A percentile compares a stretch with the other conserved stretches of the same genome.
Evolutionary conservation across 2,113 vertebrate species (phyloP).

Genomic region (Phrynocephalus versicolor): DNA sequence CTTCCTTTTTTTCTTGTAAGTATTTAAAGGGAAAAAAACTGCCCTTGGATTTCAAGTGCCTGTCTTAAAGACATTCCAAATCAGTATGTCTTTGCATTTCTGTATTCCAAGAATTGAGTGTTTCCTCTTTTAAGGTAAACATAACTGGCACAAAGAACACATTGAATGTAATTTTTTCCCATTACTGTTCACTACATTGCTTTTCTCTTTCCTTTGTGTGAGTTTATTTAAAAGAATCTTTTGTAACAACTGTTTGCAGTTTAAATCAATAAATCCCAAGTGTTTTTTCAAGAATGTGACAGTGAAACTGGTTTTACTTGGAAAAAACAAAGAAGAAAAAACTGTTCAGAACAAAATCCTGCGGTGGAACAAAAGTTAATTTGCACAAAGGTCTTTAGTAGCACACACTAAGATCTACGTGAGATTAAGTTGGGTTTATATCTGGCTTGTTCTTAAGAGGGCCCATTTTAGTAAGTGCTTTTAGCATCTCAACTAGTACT

Average conservation of each 20-base stretch:
- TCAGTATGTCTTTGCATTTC: conserved; percentile 81
- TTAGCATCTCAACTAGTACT: background rate
- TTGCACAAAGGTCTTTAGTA: background rate
- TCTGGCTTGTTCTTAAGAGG: background rate
- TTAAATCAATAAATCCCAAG: conserved; percentile 99
- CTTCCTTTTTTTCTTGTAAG: conserved; percentile 71
- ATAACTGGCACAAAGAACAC: conserved; percentile 91
- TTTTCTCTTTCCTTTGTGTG: conserved; percentile 86
- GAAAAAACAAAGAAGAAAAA: conserved; percentile 5
- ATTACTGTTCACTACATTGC: conserved; percentile 92
- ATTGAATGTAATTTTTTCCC: conserved; percentile 95
- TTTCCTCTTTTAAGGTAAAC: conserved; percentile 83
- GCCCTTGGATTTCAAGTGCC: conserved; percentile 85
- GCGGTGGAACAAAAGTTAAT: background rate
- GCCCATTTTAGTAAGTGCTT: background rate
- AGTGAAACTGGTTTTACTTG: conserved; percentile 70
- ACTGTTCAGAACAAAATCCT: conserved; percentile 24
- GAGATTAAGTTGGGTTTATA: background rate
- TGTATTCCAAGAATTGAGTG: conserved; percentile 81
- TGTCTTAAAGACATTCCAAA: conserved; percentile 95
- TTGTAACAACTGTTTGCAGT: conserved; percentile 99
- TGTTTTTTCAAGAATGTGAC: conserved; percentile 83
- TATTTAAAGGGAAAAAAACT: conserved; percentile 71
- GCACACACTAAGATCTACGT: background rate
- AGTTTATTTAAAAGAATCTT: conserved; percentile 94